A percentile compares a stretch with the other conserved stretches of the same genome.
Evolutionary conservation across 2,888 invertebrate genomes (phyloP).

Genomic region (Melikaiella ostensackeni): DNA sequence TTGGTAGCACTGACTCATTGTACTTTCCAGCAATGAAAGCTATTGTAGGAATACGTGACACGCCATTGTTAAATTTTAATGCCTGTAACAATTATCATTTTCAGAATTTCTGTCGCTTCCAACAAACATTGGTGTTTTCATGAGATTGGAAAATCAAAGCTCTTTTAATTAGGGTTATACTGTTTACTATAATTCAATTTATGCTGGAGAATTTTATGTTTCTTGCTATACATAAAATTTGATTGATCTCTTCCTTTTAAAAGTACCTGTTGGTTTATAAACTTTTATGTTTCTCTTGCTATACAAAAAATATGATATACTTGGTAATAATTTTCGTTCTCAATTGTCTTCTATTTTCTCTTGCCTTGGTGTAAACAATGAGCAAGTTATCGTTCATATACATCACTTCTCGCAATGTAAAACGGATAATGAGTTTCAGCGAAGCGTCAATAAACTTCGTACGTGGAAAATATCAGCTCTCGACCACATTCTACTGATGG

Average conservation of each 20-base stretch:
- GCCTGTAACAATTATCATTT: constrained; percentile 31
- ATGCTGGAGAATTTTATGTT: not conserved
- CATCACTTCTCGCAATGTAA: not conserved
- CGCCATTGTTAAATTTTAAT: constrained; percentile 33
- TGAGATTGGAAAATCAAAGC: constrained; percentile 4
- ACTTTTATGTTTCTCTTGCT: not conserved
- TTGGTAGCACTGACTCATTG: constrained; percentile 38
- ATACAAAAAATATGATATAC: not conserved
- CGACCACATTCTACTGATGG: not conserved
- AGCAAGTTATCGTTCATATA: not conserved
- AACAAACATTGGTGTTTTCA: constrained; percentile 3
- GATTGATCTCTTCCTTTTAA: not conserved
- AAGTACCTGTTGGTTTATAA: not conserved
- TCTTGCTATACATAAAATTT: not conserved
- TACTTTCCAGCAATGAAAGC: constrained; percentile 32
- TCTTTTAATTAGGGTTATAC: not conserved
- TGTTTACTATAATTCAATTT: not conserved
- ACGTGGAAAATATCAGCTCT: not conserved
- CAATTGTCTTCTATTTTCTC: not conserved
- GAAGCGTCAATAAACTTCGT: not conserved
- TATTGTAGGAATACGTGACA: constrained; percentile 35
- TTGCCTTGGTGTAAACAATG: not conserved
- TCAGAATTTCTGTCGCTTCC: constrained; percentile 20
- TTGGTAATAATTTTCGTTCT: not conserved
- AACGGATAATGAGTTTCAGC: not conserved